Evolutionary conservation across 2,888 invertebrate species (phyloP), one percentile per base, ranked within the genome.

Genomic region (Rhagophthalmus giganteus): DNA sequence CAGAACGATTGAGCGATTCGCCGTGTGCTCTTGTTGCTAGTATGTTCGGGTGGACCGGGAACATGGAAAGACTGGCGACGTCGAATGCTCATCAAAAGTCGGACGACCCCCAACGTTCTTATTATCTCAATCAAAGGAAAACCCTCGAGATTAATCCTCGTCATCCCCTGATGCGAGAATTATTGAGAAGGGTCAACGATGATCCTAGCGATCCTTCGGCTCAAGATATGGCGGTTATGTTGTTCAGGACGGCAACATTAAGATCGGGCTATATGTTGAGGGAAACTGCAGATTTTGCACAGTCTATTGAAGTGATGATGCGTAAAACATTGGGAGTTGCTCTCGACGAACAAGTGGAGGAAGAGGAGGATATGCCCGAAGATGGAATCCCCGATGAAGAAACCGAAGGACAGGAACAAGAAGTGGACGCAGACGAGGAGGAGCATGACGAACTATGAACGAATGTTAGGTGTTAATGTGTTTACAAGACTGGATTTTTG

Each of bases 21-120:
- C 98, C 98, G 0, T 96, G 95, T 74, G 98, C 96, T 39, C 81
- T 99, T 39, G 94, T 97, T 34, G 98, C 98, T 59, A 90, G 92
- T 52, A 88, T 91, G 80, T 98, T 94, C 77, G 97, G 97, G 62
- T 98, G 97, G 97, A 96, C 97, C 64, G 98, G 97, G 66, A 98
- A 98, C 77, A 98, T 99, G 98, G 98, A 98, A 79, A 83, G 98
- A 37, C 83, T 98, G 59, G 95, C 97, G 56, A 77, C 90, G 57
- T 90, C 91, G 33, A 98, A 99, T 77, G 96, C 98, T 9, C 97
- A 98, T 76, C 94, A 96, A 74, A 98, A 98, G 74, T 75, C 87
- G 2, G 91, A 96, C 70, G 95, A 96, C 78, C 88, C 92, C 24
- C 91, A 94, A 71, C 86, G 92, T 68, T 83, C 83, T 65, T 90